Conservation (phyloP, 2,113 vertebrate genomes). For the Monarcha castaneiventris region DNA sequence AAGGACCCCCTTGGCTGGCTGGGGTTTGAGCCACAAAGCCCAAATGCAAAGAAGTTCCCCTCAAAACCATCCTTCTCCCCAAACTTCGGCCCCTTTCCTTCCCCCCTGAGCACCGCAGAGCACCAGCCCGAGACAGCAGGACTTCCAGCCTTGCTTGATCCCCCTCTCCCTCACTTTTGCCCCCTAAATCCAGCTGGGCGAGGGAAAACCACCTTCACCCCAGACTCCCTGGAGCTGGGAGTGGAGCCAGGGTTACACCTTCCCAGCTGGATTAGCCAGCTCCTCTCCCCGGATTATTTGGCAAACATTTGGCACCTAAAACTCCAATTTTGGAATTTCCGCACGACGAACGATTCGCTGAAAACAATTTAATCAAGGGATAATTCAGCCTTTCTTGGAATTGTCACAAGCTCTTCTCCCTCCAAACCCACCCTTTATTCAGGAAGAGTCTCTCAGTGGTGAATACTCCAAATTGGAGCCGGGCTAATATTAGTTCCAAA, state of each 20-base stretch:
- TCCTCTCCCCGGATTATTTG: neutral
- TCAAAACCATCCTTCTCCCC: neutral
- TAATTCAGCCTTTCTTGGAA: constrained; percentile 40
- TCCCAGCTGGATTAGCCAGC: neutral
- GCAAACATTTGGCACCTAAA: neutral
- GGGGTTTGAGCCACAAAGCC: neutral
- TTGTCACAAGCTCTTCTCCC: neutral
- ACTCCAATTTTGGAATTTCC: neutral
- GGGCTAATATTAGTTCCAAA: constrained; percentile 30
- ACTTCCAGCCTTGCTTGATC: neutral
- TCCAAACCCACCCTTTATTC: neutral
- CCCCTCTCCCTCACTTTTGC: neutral
- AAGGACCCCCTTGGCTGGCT: no score
- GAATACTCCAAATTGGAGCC: constrained; percentile 34
- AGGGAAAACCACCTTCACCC: neutral
- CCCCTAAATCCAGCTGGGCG: neutral
- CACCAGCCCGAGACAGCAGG: neutral
- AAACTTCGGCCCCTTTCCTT: neutral
- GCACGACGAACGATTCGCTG: neutral
- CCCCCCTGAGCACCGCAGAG: fast-evolving
- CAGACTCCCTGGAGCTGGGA: fast-evolving
- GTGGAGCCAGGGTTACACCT: fast-evolving
- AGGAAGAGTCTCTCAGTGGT: neutral
- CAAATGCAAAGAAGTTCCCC: neutral
- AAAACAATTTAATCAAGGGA: constrained; percentile 25